phyloP scores from a whole-genome alignment of 2,113 vertebrate genomes.

The Peromyscus leucopus region DNA sequence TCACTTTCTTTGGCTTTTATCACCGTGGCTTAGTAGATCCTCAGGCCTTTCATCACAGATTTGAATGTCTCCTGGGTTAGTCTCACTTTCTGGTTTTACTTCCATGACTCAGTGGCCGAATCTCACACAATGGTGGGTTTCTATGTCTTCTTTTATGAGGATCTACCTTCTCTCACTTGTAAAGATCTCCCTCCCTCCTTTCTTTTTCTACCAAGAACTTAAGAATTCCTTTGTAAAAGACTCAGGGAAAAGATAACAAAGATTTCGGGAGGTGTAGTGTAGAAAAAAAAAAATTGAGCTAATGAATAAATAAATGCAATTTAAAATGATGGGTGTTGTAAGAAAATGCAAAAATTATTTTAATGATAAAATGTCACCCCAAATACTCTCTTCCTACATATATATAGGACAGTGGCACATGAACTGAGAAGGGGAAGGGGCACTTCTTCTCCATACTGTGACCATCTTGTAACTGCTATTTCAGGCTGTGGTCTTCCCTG shows the following conservation, averaged over 20 bases:
- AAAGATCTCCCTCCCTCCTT: background rate
- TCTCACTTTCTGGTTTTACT: background rate
- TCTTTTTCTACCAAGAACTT: background rate
- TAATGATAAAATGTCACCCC: background rate
- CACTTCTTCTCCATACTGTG: conserved; percentile 21
- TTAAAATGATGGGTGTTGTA: conserved; percentile 1
- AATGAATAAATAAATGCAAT: conserved; percentile 39
- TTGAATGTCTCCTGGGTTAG: background rate
- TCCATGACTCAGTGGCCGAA: background rate
- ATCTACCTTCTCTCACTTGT: background rate
- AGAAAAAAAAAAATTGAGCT: conserved; percentile 29
- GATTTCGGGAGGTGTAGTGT: background rate
- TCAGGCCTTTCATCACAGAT: background rate
- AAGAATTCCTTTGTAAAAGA: conserved; percentile 40
- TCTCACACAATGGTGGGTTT: background rate
- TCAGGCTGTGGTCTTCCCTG: conserved; percentile 19
- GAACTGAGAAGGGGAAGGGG: background rate
- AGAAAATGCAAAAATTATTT: conserved; percentile 48
- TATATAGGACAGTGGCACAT: background rate
- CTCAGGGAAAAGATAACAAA: background rate
- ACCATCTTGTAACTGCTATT: conserved; percentile 45
- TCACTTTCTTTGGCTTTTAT: background rate
- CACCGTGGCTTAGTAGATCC: background rate
- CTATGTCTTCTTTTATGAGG: background rate
- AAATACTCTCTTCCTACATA: background rate